phyloP scores from a whole-genome alignment of 2,113 vertebrate genomes.

The Neogobius melanostomus region DNA sequence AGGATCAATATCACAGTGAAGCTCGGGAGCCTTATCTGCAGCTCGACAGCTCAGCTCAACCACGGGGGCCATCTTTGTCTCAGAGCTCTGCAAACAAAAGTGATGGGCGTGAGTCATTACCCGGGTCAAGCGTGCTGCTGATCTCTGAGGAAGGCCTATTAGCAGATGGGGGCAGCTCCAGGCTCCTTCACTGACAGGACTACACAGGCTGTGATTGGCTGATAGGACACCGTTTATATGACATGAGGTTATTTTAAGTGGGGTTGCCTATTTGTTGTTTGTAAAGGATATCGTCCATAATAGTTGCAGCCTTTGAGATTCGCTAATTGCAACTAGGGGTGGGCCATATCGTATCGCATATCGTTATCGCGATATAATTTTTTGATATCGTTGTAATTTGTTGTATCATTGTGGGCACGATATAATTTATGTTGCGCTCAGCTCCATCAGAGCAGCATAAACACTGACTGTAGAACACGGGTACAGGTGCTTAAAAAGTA shows the following conservation, averaged over 20 bases:
- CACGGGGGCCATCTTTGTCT: constrained; percentile 29
- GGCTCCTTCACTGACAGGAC: constrained; percentile 9
- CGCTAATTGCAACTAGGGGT: too few relatives aligned
- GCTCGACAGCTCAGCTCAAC: constrained; percentile 25
- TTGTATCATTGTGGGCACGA: too few relatives aligned
- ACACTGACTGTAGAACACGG: too few relatives aligned
- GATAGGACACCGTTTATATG: constrained; percentile 8
- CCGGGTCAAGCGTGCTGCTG: constrained; percentile 31
- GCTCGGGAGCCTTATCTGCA: constrained; percentile 42
- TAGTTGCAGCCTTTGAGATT: background rate
- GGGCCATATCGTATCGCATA: too few relatives aligned
- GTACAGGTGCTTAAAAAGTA: too few relatives aligned
- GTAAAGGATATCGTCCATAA: background rate
- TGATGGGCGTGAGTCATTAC: constrained; percentile 46
- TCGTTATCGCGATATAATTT: too few relatives aligned
- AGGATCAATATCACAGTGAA: constrained; percentile 16
- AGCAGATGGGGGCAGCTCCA: constrained; percentile 15
- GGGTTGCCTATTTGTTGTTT: background rate
- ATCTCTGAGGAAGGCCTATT: constrained; percentile 24
- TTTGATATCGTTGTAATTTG: too few relatives aligned
- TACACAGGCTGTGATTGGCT: constrained; percentile 5
- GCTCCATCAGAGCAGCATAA: too few relatives aligned
- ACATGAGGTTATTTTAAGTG: background rate
- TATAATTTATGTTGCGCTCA: too few relatives aligned
- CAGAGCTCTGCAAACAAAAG: constrained; percentile 4